Base-by-base conservation (phyloP, 1,140 invertebrate genomes). In the Camponotus pennsylvanicus region DNA sequence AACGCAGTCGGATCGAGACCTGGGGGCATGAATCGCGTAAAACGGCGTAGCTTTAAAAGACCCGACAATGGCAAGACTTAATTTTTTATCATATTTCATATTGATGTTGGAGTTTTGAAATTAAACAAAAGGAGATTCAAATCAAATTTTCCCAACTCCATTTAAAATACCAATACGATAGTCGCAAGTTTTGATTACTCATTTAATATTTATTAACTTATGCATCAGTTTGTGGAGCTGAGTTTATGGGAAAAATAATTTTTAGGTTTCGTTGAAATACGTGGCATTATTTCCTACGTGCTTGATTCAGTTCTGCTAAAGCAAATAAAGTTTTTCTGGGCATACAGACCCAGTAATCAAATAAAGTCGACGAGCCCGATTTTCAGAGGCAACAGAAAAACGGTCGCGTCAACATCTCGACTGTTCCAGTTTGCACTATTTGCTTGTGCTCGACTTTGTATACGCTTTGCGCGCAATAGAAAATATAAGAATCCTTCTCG, bases 401-500 rank as follows among this genome's bases (percentile, higher is more conserved):
- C 79, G 70, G 69, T 73, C 67, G 40, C 52, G 79, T 82, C 79
- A 82, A 82, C 79, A 83, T 83, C 69, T 37, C 79, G 40, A 61
- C 79, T 63, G 69, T 83, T 27, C 55, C 40, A 63, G 79, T 83
- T 63, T 45, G 40, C 69, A 45, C 40, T 75, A 75, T 75, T 83
- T 83, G 79, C 69, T 49, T 75, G 79, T 7, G 40, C 40, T 75
- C 67, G 69, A 83, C 55, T 63, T 61, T n/a, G 27, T 82, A 27
- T 13, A 34, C 40, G 11, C n/a, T 64, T 18, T 55, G 34, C 21
- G 18, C 13, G 27, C 21, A 18, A 34, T 15, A 45, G 67, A 73
- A 82, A 83, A 83, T 75, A 61, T 32, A 59, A 59, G 8, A 9
- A 32, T 49, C 18, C 55, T n/a, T n/a, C 34, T 82, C 79, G 52